Percentiles rank a stretch among this genome's conserved stretches.
Evolutionary conservation across 2,888 invertebrate species (phyloP).

Genomic region (Cremastinae sp.): DNA sequence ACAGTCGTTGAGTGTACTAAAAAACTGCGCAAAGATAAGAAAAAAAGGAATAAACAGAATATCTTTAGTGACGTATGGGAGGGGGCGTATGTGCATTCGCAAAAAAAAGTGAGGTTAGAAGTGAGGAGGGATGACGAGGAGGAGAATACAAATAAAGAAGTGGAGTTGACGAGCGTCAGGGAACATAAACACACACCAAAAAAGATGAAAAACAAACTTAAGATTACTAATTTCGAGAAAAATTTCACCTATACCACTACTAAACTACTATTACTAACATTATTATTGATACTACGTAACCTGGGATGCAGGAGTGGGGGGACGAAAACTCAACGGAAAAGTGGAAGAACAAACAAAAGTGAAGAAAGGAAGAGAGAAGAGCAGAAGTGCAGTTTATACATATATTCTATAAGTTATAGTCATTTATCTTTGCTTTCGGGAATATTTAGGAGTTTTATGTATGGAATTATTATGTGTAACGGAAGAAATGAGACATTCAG

Average conservation of each 20-base stretch:
- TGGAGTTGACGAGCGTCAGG: slow-evolving; percentile 40
- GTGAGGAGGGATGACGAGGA: slow-evolving; percentile 24
- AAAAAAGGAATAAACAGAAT: slow-evolving; percentile 56
- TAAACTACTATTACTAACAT: slow-evolving; percentile 42
- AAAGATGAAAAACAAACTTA: slow-evolving; percentile 18
- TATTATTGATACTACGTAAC: slow-evolving; percentile 50
- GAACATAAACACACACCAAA: slow-evolving; percentile 49
- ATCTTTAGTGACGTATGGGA: slow-evolving; percentile 61
- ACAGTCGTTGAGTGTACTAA: slow-evolving; percentile 69
- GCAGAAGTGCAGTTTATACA: slow-evolving; percentile 67
- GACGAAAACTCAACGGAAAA: not conserved
- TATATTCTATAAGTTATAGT: slow-evolving; percentile 72
- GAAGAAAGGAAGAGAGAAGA: slow-evolving; percentile 52
- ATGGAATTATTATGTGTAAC: slow-evolving; percentile 77
- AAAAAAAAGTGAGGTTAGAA: slow-evolving; percentile 9
- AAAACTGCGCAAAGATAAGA: slow-evolving; percentile 65
- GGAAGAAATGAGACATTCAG: slow-evolving; percentile 74
- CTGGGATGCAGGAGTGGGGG: slow-evolving; percentile 53
- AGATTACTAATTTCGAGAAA: slow-evolving; percentile 40
- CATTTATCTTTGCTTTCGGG: slow-evolving; percentile 75
- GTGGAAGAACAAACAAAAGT: slow-evolving; percentile 33
- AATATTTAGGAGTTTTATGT: slow-evolving; percentile 74
- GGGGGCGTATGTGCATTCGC: slow-evolving; percentile 47
- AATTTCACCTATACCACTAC: slow-evolving; percentile 54
- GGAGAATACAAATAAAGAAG: slow-evolving; percentile 16